Evolutionary conservation across 2,797 vertebrate species (phyloP).

Genomic region (Sebastes hubbsi): DNA sequence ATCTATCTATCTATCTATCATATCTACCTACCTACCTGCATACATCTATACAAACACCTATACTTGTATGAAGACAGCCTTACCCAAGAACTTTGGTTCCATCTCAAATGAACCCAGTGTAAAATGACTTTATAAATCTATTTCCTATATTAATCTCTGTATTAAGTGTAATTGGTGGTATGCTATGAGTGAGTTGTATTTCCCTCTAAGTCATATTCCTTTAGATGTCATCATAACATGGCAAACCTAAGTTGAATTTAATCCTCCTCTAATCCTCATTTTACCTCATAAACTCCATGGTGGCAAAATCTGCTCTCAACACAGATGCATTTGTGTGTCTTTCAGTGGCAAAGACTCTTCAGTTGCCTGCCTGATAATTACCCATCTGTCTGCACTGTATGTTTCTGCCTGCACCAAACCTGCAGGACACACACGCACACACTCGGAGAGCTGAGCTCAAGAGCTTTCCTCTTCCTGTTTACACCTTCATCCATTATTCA

Average conservation of each 20-base stretch:
- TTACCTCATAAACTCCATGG: conserved; percentile 21
- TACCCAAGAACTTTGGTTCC: background rate
- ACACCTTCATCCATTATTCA: conserved; percentile 80
- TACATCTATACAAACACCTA: background rate
- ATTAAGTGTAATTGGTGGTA: background rate
- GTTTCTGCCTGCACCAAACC: conserved; percentile 54
- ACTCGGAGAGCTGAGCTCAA: conserved; percentile 46
- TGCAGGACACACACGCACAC: conserved; percentile 58
- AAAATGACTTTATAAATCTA: background rate
- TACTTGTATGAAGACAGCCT: background rate
- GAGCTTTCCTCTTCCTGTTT: conserved; percentile 80
- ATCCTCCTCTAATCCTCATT: conserved; percentile 25
- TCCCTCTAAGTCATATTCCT: background rate
- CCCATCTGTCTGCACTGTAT: conserved; percentile 71
- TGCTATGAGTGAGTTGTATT: background rate
- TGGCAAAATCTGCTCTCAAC: conserved; percentile 30
- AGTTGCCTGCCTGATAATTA: conserved; percentile 70
- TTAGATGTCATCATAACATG: conserved; percentile 6
- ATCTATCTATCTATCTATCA: no score
- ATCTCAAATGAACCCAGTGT: background rate
- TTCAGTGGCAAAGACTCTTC: conserved; percentile 37
- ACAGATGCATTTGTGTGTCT: conserved; percentile 56
- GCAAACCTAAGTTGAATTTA: conserved; percentile 1
- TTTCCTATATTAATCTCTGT: background rate
- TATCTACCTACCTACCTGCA: background rate